Conservation (phyloP, 2,113 vertebrate genomes). For the Xerus inauris region DNA sequence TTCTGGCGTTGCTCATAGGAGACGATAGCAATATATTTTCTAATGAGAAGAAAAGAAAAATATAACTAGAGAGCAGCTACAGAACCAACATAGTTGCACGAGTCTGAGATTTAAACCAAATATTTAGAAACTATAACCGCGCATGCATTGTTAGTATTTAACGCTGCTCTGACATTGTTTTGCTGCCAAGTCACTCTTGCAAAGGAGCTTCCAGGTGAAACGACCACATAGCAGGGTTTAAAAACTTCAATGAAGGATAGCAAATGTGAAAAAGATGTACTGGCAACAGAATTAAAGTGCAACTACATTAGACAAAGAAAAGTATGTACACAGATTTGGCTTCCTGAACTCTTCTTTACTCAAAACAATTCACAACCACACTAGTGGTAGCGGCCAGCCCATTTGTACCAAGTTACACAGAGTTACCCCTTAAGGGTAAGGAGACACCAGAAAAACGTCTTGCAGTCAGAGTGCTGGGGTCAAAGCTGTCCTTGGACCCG, state of each 20-base stretch:
- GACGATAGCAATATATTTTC: conserved; percentile 90
- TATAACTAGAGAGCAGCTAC: background rate
- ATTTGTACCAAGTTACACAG: background rate
- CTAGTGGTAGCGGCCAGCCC: background rate
- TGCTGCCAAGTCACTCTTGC: background rate
- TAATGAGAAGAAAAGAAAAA: conserved; percentile 72
- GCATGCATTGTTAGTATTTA: background rate
- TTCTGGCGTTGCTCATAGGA: conserved; percentile 92
- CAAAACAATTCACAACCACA: background rate
- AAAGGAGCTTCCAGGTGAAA: background rate
- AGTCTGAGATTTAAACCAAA: background rate
- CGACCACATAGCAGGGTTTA: background rate
- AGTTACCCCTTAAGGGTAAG: background rate
- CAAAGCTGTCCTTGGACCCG: background rate
- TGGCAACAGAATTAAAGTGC: background rate
- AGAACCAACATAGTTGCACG: background rate
- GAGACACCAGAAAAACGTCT: background rate
- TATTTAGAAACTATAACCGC: background rate
- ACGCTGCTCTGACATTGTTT: background rate
- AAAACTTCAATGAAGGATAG: background rate
- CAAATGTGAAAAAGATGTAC: background rate
- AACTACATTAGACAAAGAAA: background rate
- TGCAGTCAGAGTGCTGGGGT: background rate
- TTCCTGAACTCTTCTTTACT: background rate
- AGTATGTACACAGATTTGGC: background rate